These are phyloP conservation scores for Entomobrya multifasciata DNA, from an alignment of 2,888 invertebrate species.

Conservation along the genomic window DNA sequence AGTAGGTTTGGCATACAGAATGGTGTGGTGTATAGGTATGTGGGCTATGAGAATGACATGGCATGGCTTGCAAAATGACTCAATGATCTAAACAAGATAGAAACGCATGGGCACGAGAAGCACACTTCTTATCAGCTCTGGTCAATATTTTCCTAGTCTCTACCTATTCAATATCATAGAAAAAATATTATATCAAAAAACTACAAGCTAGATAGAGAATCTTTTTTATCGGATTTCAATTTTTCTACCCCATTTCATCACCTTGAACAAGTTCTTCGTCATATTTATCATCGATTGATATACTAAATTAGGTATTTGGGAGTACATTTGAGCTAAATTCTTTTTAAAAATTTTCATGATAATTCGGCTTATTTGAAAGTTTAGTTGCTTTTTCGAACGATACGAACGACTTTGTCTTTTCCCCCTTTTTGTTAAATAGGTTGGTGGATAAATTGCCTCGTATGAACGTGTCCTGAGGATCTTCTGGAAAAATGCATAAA, in stretches of 20 bases:
- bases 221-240: no score
- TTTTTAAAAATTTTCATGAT: conserved; percentile 4
- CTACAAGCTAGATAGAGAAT: no score
- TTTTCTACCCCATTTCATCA: not conserved
- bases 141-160: conserved; percentile 25
- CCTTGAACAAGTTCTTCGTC: not conserved
- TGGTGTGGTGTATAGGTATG: conserved; percentile 17
- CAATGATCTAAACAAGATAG: conserved; percentile 25
- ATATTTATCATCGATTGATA: no score
- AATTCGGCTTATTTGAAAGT: conserved; percentile 1
- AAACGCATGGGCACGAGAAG: conserved; percentile 5
- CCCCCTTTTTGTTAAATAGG: not conserved
- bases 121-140: not conserved
- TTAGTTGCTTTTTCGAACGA: conserved; percentile 58
- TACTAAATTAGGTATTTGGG: not conserved
- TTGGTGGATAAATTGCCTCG: conserved; percentile 60
- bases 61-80: conserved; percentile 29
- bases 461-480: conserved; percentile 55
- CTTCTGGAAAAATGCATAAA: not conserved
- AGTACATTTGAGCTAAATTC: conserved; percentile 11
- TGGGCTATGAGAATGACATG: no score
- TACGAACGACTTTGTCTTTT: conserved; percentile 27
- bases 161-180: not conserved
- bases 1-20: conserved; percentile 42
- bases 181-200: no score